Percentiles rank a stretch among this genome's conserved stretches.
Conservation (phyloP, 2,797 vertebrate species). For the Gorsachius magnificus region DNA sequence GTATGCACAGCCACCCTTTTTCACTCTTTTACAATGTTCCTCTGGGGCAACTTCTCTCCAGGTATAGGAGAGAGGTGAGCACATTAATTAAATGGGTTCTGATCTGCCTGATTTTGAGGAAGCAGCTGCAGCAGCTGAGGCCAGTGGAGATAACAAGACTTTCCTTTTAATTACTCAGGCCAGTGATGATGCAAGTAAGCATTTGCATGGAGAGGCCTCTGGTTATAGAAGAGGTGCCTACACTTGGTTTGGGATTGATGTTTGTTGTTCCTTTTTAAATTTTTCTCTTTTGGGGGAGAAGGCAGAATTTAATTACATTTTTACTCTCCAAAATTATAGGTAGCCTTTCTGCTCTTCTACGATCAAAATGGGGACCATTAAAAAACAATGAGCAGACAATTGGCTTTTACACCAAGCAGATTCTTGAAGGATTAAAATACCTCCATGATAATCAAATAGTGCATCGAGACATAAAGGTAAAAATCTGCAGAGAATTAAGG, state of each 20-base stretch:
- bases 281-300: not conserved
- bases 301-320: not conserved
- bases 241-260: not conserved
- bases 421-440: constrained; percentile 97
- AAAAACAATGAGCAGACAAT: constrained; percentile 98
- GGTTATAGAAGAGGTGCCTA: not conserved
- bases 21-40: not conserved
- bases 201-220: not conserved
- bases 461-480: constrained; percentile 97
- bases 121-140: not conserved
- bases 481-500: not conserved
- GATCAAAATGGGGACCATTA: constrained; percentile 97
- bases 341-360: constrained; percentile 95
- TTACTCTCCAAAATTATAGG: constrained; percentile 76
- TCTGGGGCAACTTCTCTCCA: not conserved
- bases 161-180: not conserved
- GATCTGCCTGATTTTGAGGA: not conserved
- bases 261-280: not conserved
- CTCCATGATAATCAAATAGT: constrained; percentile 99
- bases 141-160: not conserved
- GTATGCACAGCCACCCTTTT: not conserved
- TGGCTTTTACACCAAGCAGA: constrained; percentile 98
- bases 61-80: not conserved
- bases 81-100: not conserved
- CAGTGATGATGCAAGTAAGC: not conserved